Evolutionary conservation across 2,113 vertebrate species (phyloP).

Genomic region (Microtus ochrogaster): DNA sequence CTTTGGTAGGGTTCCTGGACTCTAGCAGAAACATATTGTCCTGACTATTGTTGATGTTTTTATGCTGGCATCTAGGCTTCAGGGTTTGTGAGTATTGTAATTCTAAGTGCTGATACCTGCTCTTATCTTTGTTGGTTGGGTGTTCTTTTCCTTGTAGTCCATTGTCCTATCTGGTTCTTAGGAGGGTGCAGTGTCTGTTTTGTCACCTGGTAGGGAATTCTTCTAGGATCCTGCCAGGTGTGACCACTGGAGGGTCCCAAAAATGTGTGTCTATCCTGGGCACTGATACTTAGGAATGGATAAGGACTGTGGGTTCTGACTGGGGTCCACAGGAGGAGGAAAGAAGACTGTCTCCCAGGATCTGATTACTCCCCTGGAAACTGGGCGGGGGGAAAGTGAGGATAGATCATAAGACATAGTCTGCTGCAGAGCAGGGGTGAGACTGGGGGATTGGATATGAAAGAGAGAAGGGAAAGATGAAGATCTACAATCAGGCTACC

Average conservation of each 20-base stretch:
- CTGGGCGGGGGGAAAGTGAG: rapidly evolving
- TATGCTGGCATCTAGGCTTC: neutral
- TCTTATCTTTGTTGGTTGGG: neutral
- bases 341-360: neutral
- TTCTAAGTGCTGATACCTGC: neutral
- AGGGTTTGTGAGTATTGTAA: neutral
- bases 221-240: neutral
- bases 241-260: neutral
- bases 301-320: neutral
- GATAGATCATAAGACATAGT: neutral
- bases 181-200: neutral
- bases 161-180: neutral
- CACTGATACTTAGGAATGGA: neutral
- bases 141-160: neutral
- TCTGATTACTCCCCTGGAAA: neutral
- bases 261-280: neutral
- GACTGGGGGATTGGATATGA: neutral
- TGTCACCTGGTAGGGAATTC: neutral
- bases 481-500: neutral
- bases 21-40: neutral
- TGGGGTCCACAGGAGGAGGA: neutral
- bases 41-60: neutral
- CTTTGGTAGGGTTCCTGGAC: neutral
- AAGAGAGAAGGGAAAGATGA: neutral
- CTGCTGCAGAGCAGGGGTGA: neutral